A percentile compares a stretch with the other conserved stretches of the same genome.
Conservation (phyloP, 2,888 invertebrate genomes). For the Neoaliturus tenellus region DNA sequence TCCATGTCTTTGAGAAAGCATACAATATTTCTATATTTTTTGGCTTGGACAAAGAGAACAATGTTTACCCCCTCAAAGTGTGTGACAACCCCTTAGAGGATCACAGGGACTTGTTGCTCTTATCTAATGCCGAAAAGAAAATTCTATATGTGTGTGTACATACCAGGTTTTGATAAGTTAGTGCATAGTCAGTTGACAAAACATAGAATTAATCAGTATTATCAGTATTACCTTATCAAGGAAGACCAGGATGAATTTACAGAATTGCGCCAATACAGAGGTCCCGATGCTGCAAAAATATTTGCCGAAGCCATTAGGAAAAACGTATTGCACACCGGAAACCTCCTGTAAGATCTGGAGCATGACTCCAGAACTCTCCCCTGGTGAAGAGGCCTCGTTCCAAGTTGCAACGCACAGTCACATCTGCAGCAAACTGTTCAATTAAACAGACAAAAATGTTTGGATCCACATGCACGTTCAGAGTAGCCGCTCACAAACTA, state of each 20-base stretch:
- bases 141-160: neutral
- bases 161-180: neutral
- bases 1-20: neutral
- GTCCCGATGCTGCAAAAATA: neutral
- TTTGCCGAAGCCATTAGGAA: neutral
- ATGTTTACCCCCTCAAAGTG: neutral
- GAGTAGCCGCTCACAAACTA: neutral
- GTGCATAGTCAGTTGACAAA: neutral
- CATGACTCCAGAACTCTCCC: neutral
- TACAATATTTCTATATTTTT: neutral
- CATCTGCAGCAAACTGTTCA: neutral
- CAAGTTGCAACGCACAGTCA: neutral
- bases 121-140: neutral
- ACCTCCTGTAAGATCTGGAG: neutral
- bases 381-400: neutral
- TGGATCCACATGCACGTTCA: neutral
- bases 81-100: neutral
- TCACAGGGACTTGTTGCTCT: neutral
- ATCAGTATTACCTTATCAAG: neutral
- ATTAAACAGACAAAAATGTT: neutral
- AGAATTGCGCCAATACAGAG: neutral
- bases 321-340: constrained; percentile 15
- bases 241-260: neutral
- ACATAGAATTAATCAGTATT: neutral
- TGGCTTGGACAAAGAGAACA: neutral